Base-by-base conservation (phyloP, 2,113 vertebrate species). In the Oryzias javanicus region DNA sequence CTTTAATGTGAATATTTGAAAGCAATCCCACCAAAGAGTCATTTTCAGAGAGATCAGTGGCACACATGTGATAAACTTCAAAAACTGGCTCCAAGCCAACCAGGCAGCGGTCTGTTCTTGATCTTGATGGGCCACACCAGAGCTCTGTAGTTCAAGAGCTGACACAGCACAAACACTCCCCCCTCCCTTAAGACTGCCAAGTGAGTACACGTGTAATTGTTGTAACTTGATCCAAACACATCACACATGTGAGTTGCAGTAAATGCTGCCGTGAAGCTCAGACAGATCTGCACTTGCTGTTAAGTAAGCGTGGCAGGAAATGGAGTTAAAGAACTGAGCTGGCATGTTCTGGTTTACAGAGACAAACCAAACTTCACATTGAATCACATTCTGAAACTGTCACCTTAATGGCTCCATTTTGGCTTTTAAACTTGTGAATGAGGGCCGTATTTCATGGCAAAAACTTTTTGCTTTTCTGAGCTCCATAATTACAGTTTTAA, bases 91-190 rank as follows among this genome's bases (percentile, higher is more conserved):
- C 29, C 0, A 8, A 40, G 70, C 68, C 48, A 66, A 66, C 53
- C 51, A 53, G 74, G 73, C 47, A 45, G 62, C 1, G 55, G 68
- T 64, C 54, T 60, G 54, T 73, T 51, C 47, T 27, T 69, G 69
- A 35, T 70, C 72, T 40, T 78, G 59, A 79, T 75, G 79, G 70
- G 72, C 64, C 58, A 70, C 70, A 72, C 24, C 46, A 72, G 72
- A 65, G 61, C 55, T 40, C 50, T 3, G 8, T 50, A 55, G 42
- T 41, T 68, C 60, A 35, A 54, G 25, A 48, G 1, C 42, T 18
- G 47, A 72, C 57, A 42, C 27, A 41, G 46, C 18, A 22, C 16
- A 19, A 22, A 53, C 18, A 29, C 22, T 45, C 29, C 29, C 29
- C 6, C 29, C 44, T 17, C 49, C 41, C 44, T 18, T 22, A 0